Percentiles rank a stretch among this genome's conserved stretches.
Evolutionary conservation across 2,113 vertebrate species (phyloP).

Genomic region (Albula goreensis): DNA sequence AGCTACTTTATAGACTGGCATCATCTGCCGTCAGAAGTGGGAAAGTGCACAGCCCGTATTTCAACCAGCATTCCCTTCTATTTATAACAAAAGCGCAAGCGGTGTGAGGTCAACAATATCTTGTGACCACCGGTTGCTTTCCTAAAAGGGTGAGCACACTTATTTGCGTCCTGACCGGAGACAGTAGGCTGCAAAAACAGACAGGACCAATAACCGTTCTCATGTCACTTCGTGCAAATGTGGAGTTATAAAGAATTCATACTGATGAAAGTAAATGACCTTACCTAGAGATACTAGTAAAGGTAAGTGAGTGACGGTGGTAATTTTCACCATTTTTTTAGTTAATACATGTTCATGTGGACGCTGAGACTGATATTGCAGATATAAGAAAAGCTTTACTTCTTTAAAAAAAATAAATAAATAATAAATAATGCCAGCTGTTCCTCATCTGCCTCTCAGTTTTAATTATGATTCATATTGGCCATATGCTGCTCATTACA

Average conservation of each 20-base stretch:
- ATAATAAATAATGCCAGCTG: not conserved
- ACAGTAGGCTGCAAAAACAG: not conserved
- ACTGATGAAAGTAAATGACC: not conserved
- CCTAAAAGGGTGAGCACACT: conserved; percentile 24
- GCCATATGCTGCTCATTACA: not conserved
- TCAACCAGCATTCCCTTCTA: conserved; percentile 61
- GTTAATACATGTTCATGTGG: not conserved
- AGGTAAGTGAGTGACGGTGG: not conserved
- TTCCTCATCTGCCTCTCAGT: not conserved
- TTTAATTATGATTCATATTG: not conserved
- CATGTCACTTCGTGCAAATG: not conserved
- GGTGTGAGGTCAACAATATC: conserved; percentile 43
- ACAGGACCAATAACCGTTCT: not conserved
- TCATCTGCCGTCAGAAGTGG: conserved; percentile 35
- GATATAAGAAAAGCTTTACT: not conserved
- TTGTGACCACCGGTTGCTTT: conserved; percentile 45
- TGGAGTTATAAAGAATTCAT: not conserved
- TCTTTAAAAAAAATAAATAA: not conserved
- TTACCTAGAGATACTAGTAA: not conserved
- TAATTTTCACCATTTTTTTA: not conserved
- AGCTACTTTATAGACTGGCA: conserved; percentile 11
- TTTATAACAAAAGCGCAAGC: conserved; percentile 56
- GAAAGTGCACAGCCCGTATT: conserved; percentile 17
- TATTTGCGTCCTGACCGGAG: not conserved
- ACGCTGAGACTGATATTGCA: not conserved